These are phyloP conservation scores for Euwallacea fornicatus DNA, from an alignment of 1,140 invertebrate species.

Conservation along the genomic window DNA sequence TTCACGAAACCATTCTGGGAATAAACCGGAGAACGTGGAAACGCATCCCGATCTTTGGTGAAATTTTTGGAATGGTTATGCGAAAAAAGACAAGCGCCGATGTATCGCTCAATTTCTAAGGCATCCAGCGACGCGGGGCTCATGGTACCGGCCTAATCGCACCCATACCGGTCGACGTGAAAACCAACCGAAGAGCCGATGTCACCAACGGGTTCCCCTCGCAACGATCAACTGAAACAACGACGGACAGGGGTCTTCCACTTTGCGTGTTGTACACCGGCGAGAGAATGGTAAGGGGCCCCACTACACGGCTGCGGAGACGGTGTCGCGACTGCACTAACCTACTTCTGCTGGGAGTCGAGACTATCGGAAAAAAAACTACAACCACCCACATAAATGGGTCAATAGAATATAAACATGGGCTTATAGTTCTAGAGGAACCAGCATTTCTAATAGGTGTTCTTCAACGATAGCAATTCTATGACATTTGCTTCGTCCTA, in stretches of 20 bases:
- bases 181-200: background rate
- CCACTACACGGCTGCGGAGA: conserved; percentile 13
- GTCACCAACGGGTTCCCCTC: conserved; percentile 8
- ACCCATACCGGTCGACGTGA: conserved; percentile 19
- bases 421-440: background rate
- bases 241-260: conserved; percentile 1
- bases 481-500: too few relatives aligned
- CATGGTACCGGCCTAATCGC: conserved; percentile 51
- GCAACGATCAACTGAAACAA: conserved; percentile 26
- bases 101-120: conserved; percentile 67
- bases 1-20: conserved; percentile 45
- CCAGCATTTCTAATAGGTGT: background rate
- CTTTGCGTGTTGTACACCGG: conserved; percentile 30
- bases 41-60: conserved; percentile 46
- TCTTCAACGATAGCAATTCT: background rate
- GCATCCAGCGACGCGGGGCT: conserved; percentile 62
- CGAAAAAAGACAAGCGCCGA: conserved; percentile 66
- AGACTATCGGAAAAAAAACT: conserved; percentile 48
- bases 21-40: background rate
- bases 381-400: conserved; percentile 52
- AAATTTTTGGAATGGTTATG: conserved; percentile 52
- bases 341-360: conserved; percentile 54
- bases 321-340: conserved; percentile 47
- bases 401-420: conserved; percentile 33
- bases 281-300: conserved; percentile 9